Evolutionary conservation across 2,113 vertebrate species (phyloP).

Genomic region (Butorides virescens): DNA sequence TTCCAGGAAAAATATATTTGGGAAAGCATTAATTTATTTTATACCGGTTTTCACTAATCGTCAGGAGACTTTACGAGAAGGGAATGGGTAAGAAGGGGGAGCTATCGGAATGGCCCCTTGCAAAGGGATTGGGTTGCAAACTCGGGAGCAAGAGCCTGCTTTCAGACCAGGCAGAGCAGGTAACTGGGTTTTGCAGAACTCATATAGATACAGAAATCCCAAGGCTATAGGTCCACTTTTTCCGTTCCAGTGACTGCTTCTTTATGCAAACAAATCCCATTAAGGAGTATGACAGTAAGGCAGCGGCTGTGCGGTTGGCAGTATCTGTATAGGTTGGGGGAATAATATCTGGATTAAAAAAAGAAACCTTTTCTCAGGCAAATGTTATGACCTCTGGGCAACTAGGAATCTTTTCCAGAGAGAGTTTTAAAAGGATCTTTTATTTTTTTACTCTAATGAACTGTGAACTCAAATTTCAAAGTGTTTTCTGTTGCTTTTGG

Average conservation of each 20-base stretch:
- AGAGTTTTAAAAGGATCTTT: background rate
- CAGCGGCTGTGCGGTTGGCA: background rate
- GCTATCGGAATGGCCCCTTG: background rate
- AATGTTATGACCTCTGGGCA: background rate
- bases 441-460: background rate
- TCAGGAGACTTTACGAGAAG: background rate
- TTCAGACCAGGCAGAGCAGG: background rate
- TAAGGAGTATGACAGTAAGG: background rate
- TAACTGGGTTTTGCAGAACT: background rate
- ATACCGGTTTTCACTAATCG: background rate
- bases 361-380: background rate
- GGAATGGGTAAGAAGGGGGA: background rate
- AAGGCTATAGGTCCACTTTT: background rate
- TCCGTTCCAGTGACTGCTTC: background rate
- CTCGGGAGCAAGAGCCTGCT: background rate
- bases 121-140: background rate
- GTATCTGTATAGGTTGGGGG: background rate
- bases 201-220: background rate
- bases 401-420: background rate
- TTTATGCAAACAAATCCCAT: background rate
- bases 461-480: background rate
- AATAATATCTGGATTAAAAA: background rate
- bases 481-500: background rate
- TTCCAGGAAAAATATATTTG: background rate
- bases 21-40: background rate